Base-by-base conservation (phyloP, 2,113 vertebrate genomes). In the Python bivittatus region DNA sequence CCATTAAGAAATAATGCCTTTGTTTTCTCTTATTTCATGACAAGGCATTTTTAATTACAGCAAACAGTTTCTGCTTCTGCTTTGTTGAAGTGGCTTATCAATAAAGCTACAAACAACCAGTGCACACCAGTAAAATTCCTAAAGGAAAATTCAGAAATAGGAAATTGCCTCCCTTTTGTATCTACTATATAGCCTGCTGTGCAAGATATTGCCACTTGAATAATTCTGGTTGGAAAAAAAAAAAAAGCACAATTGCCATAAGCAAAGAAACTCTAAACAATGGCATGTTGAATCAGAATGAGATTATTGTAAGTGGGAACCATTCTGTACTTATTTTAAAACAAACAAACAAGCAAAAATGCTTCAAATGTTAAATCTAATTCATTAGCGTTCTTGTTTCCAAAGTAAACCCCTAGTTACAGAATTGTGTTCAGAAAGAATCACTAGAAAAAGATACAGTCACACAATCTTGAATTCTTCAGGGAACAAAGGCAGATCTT, bases 41-140 rank as follows among this genome's bases (percentile, higher is more conserved):
- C 92, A n/a, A 93, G 44, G 9, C 38, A 94, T 68, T 6, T 91
- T 94, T 91, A 94, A 96, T 89, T 94, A 88, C 68, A 93, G 29
- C 91, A 54, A 44, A 10, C 9, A 91, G 83, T 57, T 92, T 54
- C 72, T 44, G 94, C 64, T 58, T 93, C 38, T 90, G 60, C 10
- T 88, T 0, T 12, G 44, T 68, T n/a, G 92, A 68, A 27, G 33
- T 38, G 84, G 17, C 86, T 92, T 27, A 1, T 61, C 92, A 93
- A 95, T 85, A 93, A 96, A 95, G 53, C 58, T 52, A 23, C 29
- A 83, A 93, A 12, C 17, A n/a, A 22, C 85, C 53, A 60, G 2
- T 33, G 33, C 94, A 91, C 13, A 23, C 5, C 0, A 87, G 56
- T 2, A 52, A 29, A 54, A 90, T 84, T 1, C 1, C 2, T 88